Evolutionary conservation across 2,888 invertebrate species (phyloP).

Genomic region (Gasteruption jaculator): DNA sequence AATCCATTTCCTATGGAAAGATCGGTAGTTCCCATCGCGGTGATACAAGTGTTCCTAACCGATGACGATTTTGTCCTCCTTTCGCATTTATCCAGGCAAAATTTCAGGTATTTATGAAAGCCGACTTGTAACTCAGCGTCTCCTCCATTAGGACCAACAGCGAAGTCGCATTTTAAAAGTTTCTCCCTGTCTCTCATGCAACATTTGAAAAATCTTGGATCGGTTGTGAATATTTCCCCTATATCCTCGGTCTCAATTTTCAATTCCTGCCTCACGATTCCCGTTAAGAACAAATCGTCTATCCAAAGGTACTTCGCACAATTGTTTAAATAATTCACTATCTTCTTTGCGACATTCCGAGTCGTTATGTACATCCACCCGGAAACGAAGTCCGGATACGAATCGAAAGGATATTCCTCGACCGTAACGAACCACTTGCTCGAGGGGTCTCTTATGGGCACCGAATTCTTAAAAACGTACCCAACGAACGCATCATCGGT

Average conservation of each 20-base stretch:
- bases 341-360: conserved; percentile 57
- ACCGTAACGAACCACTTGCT: conserved; percentile 79
- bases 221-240: conserved; percentile 63
- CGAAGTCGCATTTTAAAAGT: conserved; percentile 58
- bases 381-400: conserved; percentile 73
- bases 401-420: conserved; percentile 59
- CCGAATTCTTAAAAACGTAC: conserved; percentile 62
- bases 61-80: conserved; percentile 18
- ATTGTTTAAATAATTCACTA: conserved; percentile 57
- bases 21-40: too few species aligned
- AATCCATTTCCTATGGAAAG: too few species aligned
- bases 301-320: conserved; percentile 80
- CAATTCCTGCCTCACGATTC: conserved; percentile 63
- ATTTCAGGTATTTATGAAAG: conserved; percentile 61
- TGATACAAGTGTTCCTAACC: conserved; percentile 33
- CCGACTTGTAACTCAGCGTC: conserved; percentile 64
- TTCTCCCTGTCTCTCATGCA: conserved; percentile 62
- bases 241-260: conserved; percentile 59
- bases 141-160: conserved; percentile 75
- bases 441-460: conserved; percentile 61
- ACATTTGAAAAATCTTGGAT: conserved; percentile 70
- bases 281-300: conserved; percentile 84
- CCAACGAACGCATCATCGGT: conserved; percentile 58
- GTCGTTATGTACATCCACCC: conserved; percentile 83
- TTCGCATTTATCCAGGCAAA: conserved; percentile 51